Percentiles rank a stretch among this genome's conserved stretches.
These are phyloP conservation scores for Oreochromis mossambicus DNA, from an alignment of 2,797 vertebrate genomes.

Conservation along the genomic window DNA sequence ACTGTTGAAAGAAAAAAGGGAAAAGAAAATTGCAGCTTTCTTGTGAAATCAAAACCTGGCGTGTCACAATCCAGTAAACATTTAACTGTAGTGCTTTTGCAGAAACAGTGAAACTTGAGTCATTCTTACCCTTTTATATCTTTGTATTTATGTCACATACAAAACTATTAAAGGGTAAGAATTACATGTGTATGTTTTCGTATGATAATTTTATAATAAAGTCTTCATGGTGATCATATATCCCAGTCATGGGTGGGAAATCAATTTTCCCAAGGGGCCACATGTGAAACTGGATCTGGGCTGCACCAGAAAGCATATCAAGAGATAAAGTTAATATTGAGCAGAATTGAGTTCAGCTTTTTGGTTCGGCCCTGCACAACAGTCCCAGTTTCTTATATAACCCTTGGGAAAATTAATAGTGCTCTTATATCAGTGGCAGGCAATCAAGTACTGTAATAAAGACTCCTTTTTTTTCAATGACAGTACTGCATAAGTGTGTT, in stretches of 20 bases:
- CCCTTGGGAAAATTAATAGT: neutral
- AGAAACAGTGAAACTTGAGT: neutral
- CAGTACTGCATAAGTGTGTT: neutral
- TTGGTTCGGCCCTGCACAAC: neutral
- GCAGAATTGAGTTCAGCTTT: neutral
- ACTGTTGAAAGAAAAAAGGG: neutral
- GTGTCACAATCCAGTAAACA: neutral
- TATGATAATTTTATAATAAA: neutral
- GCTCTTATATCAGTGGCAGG: neutral
- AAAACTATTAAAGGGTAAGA: neutral
- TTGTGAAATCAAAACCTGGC: neutral
- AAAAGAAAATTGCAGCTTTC: neutral
- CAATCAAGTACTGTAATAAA: neutral
- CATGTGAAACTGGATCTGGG: neutral
- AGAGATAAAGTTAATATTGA: neutral
- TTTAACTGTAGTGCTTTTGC: neutral
- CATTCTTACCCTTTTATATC: neutral
- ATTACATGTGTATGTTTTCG: neutral
- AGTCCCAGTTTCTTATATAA: neutral
- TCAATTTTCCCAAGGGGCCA: neutral
- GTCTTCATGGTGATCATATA: neutral
- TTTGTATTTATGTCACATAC: neutral
- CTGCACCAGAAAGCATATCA: neutral
- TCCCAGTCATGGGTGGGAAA: neutral
- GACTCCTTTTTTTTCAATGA: neutral